Conservation (phyloP, 92 coral and sea anemone species). For the Diadumene lineata region DNA sequence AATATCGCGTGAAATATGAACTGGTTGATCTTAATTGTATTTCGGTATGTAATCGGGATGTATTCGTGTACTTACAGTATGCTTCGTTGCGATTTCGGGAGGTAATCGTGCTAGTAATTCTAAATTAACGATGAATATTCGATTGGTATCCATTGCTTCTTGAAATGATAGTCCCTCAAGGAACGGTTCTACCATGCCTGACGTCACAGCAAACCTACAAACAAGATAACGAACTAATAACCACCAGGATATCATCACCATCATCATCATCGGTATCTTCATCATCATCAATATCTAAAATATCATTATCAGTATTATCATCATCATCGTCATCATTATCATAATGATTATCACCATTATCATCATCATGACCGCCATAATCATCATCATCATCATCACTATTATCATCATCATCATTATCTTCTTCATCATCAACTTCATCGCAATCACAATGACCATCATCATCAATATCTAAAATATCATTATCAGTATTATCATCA, state of each 20-base stretch:
- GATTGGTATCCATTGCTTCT: slow-evolving; percentile 57
- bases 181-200: slow-evolving; percentile 80
- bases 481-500: too few species aligned
- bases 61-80: not conserved
- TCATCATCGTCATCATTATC: not conserved
- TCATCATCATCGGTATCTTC: not conserved
- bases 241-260: not conserved
- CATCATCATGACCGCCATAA: not conserved
- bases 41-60: not conserved
- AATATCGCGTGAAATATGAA: not conserved
- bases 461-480: too few species aligned
- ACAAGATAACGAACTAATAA: not conserved
- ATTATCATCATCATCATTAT: not conserved
- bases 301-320: not conserved
- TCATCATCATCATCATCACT: not conserved
- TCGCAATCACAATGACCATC: too few species aligned
- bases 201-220: slow-evolving; percentile 73
- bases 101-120: slow-evolving; percentile 37
- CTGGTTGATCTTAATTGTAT: not conserved
- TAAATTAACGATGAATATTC: slow-evolving; percentile 76
- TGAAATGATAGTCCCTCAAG: slow-evolving; percentile 81
- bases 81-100: not conserved
- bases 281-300: not conserved
- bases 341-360: not conserved
- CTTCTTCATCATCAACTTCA: too few species aligned